Conservation (phyloP, 2,888 invertebrate species). For the Idaea dimidiata region DNA sequence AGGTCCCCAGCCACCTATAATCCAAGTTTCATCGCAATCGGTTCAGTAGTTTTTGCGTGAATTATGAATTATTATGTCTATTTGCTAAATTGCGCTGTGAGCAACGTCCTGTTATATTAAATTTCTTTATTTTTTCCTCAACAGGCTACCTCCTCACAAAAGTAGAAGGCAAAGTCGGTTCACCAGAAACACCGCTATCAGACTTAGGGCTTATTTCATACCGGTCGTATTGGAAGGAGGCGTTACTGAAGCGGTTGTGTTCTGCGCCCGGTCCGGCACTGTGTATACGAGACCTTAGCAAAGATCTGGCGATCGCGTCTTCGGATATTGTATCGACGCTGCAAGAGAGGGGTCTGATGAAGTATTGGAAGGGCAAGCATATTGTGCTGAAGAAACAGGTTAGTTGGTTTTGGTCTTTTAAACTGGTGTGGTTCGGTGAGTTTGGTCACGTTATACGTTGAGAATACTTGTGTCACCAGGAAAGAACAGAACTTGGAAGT, state of each 20-base stretch:
- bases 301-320: conserved; percentile 97
- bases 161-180: conserved; percentile 98
- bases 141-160: conserved; percentile 97
- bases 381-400: conserved; percentile 97
- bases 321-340: conserved; percentile 99
- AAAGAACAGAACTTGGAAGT: not conserved
- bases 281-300: conserved; percentile 92
- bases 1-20: no score
- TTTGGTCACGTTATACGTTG: no score
- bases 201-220: conserved; percentile 98
- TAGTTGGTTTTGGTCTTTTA: conserved; percentile 30
- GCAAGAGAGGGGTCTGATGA: conserved; percentile 97
- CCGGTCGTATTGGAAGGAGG: conserved; percentile 99
- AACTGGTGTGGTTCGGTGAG: no score
- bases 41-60: no score
- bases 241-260: conserved; percentile 93
- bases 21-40: no score
- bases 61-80: no score
- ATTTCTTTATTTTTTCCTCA: no score
- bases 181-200: conserved; percentile 98
- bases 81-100: no score
- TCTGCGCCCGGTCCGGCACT: conserved; percentile 93
- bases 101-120: no score
- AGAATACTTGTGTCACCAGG: no score
- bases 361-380: conserved; percentile 99